Conservation (phyloP, 2,888 invertebrate genomes). For the Amphipoea lucens region DNA sequence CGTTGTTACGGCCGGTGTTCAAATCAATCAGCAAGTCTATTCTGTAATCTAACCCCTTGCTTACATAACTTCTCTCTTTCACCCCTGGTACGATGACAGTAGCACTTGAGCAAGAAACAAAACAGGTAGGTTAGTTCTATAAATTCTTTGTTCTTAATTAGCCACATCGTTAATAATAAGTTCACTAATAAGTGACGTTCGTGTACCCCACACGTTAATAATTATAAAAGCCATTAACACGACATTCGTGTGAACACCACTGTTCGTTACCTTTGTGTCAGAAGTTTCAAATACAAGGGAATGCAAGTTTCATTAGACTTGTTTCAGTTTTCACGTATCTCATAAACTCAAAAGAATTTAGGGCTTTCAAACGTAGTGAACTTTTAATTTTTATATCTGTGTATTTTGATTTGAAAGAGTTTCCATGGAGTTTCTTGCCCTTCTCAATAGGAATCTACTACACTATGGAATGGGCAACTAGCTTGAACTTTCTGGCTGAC, state of each 20-base stretch:
- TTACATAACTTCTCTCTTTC: background rate
- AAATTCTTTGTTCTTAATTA: slow-evolving; percentile 28
- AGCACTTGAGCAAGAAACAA: background rate
- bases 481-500: background rate
- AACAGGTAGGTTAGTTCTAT: background rate
- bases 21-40: background rate
- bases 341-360: background rate
- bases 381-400: background rate
- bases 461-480: background rate
- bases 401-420: background rate
- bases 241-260: slow-evolving; percentile 47
- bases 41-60: background rate
- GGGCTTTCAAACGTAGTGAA: background rate
- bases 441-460: too few species aligned
- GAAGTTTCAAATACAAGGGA: slow-evolving; percentile 24
- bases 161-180: slow-evolving; percentile 11
- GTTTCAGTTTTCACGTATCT: slow-evolving; percentile 4
- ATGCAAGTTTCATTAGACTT: slow-evolving; percentile 18
- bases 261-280: slow-evolving; percentile 19
- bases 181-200: slow-evolving; percentile 27
- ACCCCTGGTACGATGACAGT: background rate
- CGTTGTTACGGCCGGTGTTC: background rate
- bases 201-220: slow-evolving; percentile 30
- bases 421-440: background rate
- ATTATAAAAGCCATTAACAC: slow-evolving; percentile 41